Conservation (phyloP, 2,888 invertebrate genomes). For the Orthosia gothica region DNA sequence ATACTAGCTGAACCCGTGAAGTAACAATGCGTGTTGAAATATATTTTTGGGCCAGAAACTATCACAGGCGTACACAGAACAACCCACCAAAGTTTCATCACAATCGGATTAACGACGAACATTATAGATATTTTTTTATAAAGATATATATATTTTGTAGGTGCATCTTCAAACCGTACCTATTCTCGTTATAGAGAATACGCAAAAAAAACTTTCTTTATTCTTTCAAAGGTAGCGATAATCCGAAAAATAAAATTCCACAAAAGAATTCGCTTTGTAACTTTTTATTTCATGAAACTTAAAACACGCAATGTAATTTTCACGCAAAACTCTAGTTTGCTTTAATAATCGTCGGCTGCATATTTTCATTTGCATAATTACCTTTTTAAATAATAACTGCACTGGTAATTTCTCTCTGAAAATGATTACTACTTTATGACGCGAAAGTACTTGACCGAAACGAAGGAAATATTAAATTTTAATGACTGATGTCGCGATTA, state of each 20-base stretch:
- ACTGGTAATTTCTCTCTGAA: constrained; percentile 21
- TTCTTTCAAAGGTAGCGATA: constrained; percentile 2
- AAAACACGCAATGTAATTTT: constrained; percentile 46
- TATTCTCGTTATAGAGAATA: neutral
- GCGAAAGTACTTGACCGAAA: constrained; percentile 5
- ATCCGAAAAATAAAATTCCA: constrained; percentile 12
- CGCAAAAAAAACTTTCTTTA: constrained; percentile 6
- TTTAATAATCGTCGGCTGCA: constrained; percentile 30
- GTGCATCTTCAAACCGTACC: neutral
- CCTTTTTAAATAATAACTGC: constrained; percentile 42
- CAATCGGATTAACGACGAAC: too few relatives aligned
- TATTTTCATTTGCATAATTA: constrained; percentile 61
- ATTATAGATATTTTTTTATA: too few relatives aligned
- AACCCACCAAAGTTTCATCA: too few relatives aligned
- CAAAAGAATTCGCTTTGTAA: constrained; percentile 31
- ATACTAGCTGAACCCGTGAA: too few relatives aligned
- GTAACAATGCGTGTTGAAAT: too few relatives aligned
- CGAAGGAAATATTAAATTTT: neutral
- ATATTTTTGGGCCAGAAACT: too few relatives aligned
- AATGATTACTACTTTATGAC: neutral
- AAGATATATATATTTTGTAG: neutral
- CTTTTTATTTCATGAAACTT: constrained; percentile 32
- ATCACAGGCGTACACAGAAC: too few relatives aligned
- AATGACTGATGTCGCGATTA: neutral
- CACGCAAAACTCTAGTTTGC: constrained; percentile 46